Percentiles rank a stretch among this genome's conserved stretches.
Conservation (phyloP, 2,888 invertebrate species). For the Himalopsyche japonica region DNA sequence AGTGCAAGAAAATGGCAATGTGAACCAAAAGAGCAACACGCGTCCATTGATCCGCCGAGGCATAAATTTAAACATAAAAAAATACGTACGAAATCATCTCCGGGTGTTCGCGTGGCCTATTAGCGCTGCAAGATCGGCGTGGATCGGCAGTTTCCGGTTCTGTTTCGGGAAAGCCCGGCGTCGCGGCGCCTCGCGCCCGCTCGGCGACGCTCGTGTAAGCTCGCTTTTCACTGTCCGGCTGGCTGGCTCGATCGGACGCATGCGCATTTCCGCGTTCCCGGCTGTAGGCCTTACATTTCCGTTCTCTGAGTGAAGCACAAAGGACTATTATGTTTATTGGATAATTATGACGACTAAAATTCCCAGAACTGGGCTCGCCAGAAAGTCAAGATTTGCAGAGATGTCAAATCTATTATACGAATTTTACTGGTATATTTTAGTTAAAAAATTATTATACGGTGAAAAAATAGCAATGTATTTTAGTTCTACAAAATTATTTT, state of each 20-base stretch:
- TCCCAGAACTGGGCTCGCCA: no score
- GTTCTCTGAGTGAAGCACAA: not conserved
- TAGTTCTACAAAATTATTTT: no score
- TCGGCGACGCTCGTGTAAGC: slow-evolving; percentile 6
- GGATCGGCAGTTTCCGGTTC: not conserved
- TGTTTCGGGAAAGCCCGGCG: not conserved
- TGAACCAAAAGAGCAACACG: slow-evolving; percentile 11
- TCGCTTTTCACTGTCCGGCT: slow-evolving; percentile 12
- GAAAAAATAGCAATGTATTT: no score
- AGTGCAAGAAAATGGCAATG: no score
- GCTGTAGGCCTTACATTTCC: slow-evolving; percentile 11
- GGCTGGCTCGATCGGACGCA: slow-evolving; percentile 32
- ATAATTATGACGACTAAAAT: not conserved
- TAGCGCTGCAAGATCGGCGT: not conserved
- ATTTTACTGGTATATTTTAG: no score
- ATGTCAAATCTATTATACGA: no score
- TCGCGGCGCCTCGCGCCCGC: not conserved
- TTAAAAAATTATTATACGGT: no score
- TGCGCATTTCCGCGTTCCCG: slow-evolving; percentile 25
- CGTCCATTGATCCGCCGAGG: not conserved
- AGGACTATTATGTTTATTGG: not conserved
- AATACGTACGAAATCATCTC: not conserved
- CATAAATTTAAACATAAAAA: not conserved
- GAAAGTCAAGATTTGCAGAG: no score
- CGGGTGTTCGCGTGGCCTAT: not conserved